These are phyloP conservation scores for Sebastiscus tertius DNA, from an alignment of 2,797 vertebrate genomes.

Conservation along the genomic window DNA sequence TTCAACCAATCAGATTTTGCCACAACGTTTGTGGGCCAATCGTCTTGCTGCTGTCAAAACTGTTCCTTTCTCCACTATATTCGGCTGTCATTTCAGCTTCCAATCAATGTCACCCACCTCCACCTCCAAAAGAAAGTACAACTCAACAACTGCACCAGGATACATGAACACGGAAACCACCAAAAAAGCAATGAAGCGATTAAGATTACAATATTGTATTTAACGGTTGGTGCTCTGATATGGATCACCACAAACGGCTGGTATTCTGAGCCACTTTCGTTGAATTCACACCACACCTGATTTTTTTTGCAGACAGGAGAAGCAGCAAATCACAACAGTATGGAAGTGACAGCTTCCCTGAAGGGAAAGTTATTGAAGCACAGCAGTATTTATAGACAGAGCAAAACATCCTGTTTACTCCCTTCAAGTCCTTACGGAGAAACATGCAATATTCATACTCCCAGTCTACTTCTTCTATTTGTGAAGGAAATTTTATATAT, in stretches of 20 bases:
- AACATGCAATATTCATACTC: constrained; percentile 52
- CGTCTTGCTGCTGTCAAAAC: neutral
- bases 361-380: constrained; percentile 39
- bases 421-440: constrained; percentile 9
- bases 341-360: constrained; percentile 43
- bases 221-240: neutral
- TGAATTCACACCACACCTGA: constrained; percentile 16
- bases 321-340: constrained; percentile 29
- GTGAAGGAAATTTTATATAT: constrained; percentile 14
- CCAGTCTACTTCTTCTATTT: constrained; percentile 32
- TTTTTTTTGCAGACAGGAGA: constrained; percentile 16
- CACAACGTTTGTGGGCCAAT: neutral
- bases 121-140: neutral
- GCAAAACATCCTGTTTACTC: constrained; percentile 62
- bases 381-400: constrained; percentile 57
- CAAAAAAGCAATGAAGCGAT: neutral
- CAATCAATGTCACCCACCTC: neutral
- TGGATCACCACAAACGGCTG: neutral
- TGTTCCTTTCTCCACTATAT: neutral
- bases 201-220: neutral
- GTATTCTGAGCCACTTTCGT: neutral
- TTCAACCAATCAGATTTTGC: neutral
- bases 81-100: neutral
- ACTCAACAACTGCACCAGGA: neutral
- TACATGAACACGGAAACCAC: neutral